These are phyloP conservation scores for Paratilapia polleni DNA, from an alignment of 2,113 vertebrate species.

Conservation along the genomic window DNA sequence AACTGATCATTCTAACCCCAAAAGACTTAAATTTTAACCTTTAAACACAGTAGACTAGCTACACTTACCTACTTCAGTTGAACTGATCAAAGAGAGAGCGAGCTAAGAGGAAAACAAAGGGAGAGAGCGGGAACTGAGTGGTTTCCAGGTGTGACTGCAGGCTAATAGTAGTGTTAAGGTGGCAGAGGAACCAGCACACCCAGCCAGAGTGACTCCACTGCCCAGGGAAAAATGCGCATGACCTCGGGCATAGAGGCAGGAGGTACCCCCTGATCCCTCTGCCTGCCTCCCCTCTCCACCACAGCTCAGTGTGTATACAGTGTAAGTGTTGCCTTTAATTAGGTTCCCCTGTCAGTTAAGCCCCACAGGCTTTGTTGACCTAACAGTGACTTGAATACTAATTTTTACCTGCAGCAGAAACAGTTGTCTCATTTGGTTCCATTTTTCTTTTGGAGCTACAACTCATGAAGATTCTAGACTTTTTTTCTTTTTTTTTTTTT, in stretches of 20 bases:
- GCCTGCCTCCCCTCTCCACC: neutral
- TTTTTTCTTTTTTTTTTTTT: neutral
- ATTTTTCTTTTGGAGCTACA: neutral
- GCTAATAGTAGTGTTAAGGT: conserved; percentile 56
- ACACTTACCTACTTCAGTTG: conserved; percentile 9
- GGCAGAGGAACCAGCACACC: conserved; percentile 36
- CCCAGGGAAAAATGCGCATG: conserved; percentile 75
- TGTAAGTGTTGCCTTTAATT: conserved; percentile 60
- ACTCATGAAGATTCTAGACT: neutral
- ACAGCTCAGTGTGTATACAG: conserved; percentile 19
- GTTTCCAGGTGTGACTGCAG: conserved; percentile 65
- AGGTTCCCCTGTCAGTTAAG: conserved; percentile 51
- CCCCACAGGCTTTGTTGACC: conserved; percentile 53
- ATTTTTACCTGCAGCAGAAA: conserved; percentile 27
- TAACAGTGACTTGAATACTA: conserved; percentile 22
- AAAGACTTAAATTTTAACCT: neutral
- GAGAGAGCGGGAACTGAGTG: conserved; percentile 31
- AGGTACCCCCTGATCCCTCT: conserved; percentile 8
- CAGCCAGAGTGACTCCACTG: conserved; percentile 73
- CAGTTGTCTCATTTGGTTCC: neutral
- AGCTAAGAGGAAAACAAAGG: conserved; percentile 43
- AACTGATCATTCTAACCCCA: neutral
- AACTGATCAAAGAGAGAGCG: conserved; percentile 49
- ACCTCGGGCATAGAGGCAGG: conserved; percentile 61
- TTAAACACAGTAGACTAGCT: neutral